Base-by-base conservation (phyloP, 2,888 invertebrate species). In the Polyommatus icarus region DNA sequence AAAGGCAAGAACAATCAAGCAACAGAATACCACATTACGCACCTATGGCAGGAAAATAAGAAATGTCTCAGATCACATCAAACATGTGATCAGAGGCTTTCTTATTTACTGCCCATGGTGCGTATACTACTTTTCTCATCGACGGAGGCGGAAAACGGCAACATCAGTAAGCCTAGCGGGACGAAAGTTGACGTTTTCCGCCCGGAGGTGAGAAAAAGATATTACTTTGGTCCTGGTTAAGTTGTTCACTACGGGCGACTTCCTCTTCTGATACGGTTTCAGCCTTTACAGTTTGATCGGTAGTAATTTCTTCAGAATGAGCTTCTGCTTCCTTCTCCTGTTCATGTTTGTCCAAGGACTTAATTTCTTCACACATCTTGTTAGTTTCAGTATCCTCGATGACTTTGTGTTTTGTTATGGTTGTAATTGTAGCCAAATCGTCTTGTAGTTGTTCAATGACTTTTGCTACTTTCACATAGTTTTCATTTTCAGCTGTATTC, bases 401-500 rank as follows among this genome's bases (percentile, higher is more conserved):
- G 18, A 71, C 24, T 40, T 46, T 71, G 32, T n/a, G 80, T 4
- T 10, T 3, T 46, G 3, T 46, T 46, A 46, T 46, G 10, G 86
- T 84, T 59, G 86, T 86, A 0, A 50, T 24, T 50, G 20, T 40
- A 7, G 46, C 20, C 15, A 73, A 46, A 24, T 73, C 73, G 20
- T 46, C 46, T 24, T 46, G 73, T 24, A 73, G 5, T 46, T 50
- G 46, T 40, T 73, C 50, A 12, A 73, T 50, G 10, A 29, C 50
- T 15, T 73, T n/a, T 46, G 12, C 24, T 5, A 40, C 12, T 50
- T 73, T 20, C 46, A n/a, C 1, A 73, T 73, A 73, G 7, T 40
- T 50, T 20, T 40, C 46, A 20, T 50, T 78, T 20, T 87, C 81
- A 40, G 40, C 40, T 40, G 10, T 40, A 1, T 84, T 83, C 77